These are phyloP conservation scores for Malurus alboscapulatus DNA, from an alignment of 2,113 vertebrate genomes.

Conservation along the genomic window DNA sequence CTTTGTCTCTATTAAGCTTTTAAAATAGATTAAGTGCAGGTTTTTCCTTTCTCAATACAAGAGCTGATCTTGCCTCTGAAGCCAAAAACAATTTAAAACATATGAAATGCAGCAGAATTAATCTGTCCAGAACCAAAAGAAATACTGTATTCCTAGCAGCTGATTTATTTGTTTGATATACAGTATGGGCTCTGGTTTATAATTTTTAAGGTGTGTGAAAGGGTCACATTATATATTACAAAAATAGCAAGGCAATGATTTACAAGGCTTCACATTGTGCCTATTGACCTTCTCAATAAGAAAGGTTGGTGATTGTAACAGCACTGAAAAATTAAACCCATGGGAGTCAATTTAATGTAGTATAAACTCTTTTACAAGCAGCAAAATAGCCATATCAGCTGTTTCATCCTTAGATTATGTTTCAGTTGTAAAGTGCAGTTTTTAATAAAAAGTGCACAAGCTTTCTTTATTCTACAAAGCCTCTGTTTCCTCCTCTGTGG, in stretches of 20 bases:
- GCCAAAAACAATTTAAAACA: conserved; percentile 63
- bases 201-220: conserved; percentile 74
- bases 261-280: conserved; percentile 76
- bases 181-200: conserved; percentile 68
- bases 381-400: conserved; percentile 67
- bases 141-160: conserved; percentile 67
- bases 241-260: conserved; percentile 73
- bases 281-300: conserved; percentile 80
- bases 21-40: conserved; percentile 41
- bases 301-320: conserved; percentile 68
- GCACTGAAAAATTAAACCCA: conserved; percentile 74
- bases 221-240: conserved; percentile 71
- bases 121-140: conserved; percentile 62
- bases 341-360: conserved; percentile 75
- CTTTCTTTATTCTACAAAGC: conserved; percentile 62
- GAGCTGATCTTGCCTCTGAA: conserved; percentile 38
- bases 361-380: conserved; percentile 76
- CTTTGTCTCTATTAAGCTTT: conserved; percentile 35
- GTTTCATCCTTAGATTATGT: conserved; percentile 63
- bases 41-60: conserved; percentile 45
- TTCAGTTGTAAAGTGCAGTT: conserved; percentile 58
- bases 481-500: conserved; percentile 13
- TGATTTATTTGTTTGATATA: conserved; percentile 79
- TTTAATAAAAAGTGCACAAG: conserved; percentile 64
- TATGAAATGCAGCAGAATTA: conserved; percentile 60